A percentile compares a stretch with the other conserved stretches of the same genome.
These are phyloP conservation scores for Drosophila persimilis DNA, from an alignment of 1,140 invertebrate species.

Conservation along the genomic window DNA sequence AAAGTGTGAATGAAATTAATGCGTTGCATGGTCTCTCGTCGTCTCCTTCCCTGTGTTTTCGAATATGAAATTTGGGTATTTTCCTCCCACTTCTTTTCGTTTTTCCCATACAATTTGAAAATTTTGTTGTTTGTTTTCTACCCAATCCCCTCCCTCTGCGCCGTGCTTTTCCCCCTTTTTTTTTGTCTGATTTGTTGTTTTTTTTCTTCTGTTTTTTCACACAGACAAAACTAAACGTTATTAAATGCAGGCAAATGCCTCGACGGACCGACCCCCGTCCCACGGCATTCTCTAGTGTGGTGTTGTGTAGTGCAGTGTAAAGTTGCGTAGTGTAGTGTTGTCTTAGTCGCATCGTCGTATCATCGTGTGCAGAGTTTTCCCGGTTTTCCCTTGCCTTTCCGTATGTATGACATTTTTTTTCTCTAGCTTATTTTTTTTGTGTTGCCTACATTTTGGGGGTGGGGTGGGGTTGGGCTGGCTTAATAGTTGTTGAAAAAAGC, in stretches of 20 bases:
- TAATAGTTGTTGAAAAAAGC: constrained; percentile 37
- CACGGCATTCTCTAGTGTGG: constrained; percentile 38
- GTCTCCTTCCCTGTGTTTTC: constrained; percentile 4
- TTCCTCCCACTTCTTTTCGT: constrained; percentile 2
- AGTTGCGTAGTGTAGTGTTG: constrained; percentile 33
- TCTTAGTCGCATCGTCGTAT: constrained; percentile 35
- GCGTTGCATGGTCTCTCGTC: constrained; percentile 56
- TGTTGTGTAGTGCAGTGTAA: too few relatives aligned
- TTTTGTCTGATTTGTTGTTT: constrained; percentile 39
- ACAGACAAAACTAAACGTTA: constrained; percentile 78
- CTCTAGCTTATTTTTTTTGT: constrained; percentile 57
- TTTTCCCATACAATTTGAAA: constrained; percentile 70
- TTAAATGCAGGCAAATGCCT: constrained; percentile 76
- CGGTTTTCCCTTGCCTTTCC: background rate
- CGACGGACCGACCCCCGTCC: constrained; percentile 22
- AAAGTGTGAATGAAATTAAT: constrained; percentile 82
- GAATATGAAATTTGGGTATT: constrained; percentile 51
- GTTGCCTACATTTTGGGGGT: constrained; percentile 66
- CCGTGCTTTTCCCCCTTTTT: constrained; percentile 22
- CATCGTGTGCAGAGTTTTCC: constrained; percentile 24
- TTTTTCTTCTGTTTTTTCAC: constrained; percentile 48
- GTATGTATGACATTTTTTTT: constrained; percentile 34
- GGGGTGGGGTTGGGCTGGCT: constrained; percentile 10
- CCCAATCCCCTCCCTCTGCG: constrained; percentile 1
- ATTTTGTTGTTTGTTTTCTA: constrained; percentile 26